Percentiles rank a stretch among this genome's conserved stretches.
Evolutionary conservation across 2,113 vertebrate genomes (phyloP).

Genomic region (Bettongia penicillata): DNA sequence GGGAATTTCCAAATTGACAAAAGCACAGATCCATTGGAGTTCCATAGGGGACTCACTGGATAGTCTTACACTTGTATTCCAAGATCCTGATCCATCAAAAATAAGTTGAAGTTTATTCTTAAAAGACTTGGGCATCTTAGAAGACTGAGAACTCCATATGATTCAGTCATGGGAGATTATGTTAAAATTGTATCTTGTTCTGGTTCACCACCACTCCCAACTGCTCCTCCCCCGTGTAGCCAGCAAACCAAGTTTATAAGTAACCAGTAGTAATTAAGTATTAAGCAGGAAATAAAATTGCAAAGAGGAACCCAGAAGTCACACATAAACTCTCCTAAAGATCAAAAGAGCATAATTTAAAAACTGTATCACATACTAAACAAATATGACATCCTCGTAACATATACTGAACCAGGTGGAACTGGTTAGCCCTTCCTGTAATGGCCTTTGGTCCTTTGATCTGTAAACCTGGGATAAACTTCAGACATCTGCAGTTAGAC

Average conservation of each 20-base stretch:
- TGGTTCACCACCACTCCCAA: no score
- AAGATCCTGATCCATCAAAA: not conserved
- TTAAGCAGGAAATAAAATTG: not conserved
- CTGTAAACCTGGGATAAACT: not conserved
- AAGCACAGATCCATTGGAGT: not conserved
- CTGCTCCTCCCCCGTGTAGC: not conserved
- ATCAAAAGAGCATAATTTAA: not conserved
- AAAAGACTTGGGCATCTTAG: not conserved
- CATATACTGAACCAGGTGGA: not conserved
- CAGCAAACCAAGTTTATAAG: not conserved
- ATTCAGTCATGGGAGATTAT: not conserved
- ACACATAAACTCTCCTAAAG: not conserved
- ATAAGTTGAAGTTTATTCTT: not conserved
- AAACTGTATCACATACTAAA: not conserved
- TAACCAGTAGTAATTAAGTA: not conserved
- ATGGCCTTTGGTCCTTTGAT: not conserved
- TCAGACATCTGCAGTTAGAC: not conserved
- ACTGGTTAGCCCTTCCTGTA: not conserved
- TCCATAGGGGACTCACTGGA: not conserved
- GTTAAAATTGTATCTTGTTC: no score
- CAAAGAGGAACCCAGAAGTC: not conserved
- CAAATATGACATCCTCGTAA: not conserved
- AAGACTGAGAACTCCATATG: no score
- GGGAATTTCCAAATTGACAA: not conserved
- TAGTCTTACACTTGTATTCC: not conserved